Percentiles rank a stretch among this genome's conserved stretches.
Conservation (phyloP, 1,140 invertebrate species). For the Drosophila dunni region DNA sequence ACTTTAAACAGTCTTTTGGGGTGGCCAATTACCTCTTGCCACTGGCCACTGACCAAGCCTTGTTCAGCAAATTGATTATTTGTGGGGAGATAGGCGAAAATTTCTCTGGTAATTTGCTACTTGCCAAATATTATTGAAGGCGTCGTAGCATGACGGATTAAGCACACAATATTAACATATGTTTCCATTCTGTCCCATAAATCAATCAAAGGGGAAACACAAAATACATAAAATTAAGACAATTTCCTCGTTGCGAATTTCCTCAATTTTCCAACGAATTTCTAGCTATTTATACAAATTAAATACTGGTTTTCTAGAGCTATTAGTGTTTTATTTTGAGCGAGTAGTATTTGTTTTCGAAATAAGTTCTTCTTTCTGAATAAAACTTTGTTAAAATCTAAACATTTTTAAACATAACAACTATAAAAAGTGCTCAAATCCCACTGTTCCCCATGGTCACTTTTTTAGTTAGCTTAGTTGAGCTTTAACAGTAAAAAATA, state of each 20-base stretch:
- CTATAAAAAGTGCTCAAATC: neutral
- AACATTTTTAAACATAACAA: neutral
- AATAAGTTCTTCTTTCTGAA: no score
- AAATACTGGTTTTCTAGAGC: no score
- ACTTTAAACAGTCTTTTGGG: neutral
- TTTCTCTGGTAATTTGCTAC: constrained; percentile 18
- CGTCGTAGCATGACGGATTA: neutral
- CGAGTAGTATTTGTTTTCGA: no score
- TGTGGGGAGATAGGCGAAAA: no score
- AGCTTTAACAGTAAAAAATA: neutral
- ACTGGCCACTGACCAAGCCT: neutral
- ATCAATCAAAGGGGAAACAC: constrained; percentile 24
- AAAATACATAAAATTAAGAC: constrained; percentile 9
- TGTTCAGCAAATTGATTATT: constrained; percentile 2
- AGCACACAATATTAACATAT: constrained; percentile 35
- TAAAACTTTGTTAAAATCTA: neutral
- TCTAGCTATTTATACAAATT: no score
- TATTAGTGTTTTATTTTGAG: no score
- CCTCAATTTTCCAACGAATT: neutral
- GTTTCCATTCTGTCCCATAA: constrained; percentile 30
- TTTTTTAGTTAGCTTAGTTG: neutral
- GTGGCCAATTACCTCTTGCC: no score
- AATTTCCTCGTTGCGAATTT: constrained; percentile 1
- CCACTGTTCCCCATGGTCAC: neutral
- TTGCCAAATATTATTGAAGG: constrained; percentile 19